Evolutionary conservation across 1,140 invertebrate genomes (phyloP).

Genomic region (Sitobion miscanthi): DNA sequence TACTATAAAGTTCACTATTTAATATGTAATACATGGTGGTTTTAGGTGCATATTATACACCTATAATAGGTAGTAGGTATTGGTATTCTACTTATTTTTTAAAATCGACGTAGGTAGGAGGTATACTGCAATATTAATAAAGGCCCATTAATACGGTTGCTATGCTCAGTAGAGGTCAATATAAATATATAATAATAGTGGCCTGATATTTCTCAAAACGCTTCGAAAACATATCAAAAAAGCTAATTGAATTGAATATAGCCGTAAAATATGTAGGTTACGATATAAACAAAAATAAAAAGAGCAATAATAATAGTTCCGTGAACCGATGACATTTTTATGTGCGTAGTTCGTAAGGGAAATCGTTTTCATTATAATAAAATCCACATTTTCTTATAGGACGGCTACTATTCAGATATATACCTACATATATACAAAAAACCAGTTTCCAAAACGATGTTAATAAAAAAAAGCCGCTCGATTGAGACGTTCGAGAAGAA

Average conservation of each 20-base stretch:
- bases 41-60: not conserved
- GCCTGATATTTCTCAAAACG: not conserved
- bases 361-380: slow-evolving; percentile 52
- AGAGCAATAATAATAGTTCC: slow-evolving; percentile 15
- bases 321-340: slow-evolving; percentile 41
- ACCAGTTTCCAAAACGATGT: slow-evolving; percentile 49
- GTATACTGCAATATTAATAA: not conserved
- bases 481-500: slow-evolving; percentile 29
- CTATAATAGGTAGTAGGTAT: not conserved
- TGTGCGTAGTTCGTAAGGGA: not conserved
- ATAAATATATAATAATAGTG: not conserved
- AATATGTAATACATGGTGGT: not conserved
- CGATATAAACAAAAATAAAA: not conserved
- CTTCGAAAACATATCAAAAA: not conserved
- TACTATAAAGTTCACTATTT: not conserved
- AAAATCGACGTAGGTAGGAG: not conserved
- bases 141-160: not conserved
- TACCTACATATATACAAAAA: not conserved
- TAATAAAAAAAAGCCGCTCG: slow-evolving; percentile 47
- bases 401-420: not conserved
- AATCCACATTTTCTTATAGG: slow-evolving; percentile 46
- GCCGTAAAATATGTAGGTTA: not conserved
- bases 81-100: not conserved
- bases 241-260: not conserved
- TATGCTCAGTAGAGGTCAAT: not conserved